Base-by-base conservation (phyloP, 2,888 invertebrate species). In the Tridacna gigas region DNA sequence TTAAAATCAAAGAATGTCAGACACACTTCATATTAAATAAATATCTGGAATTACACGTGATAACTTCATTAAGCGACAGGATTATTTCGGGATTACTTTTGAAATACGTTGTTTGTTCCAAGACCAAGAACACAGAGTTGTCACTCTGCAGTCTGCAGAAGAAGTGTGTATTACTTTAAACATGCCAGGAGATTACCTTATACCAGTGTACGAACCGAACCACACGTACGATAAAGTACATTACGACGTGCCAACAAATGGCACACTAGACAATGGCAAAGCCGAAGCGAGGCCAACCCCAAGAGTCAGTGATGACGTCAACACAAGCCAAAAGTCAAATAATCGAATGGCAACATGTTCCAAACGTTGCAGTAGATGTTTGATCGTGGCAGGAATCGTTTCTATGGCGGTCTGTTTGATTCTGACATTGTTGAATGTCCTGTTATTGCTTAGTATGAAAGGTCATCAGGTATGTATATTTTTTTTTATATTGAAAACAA, bases 141-240 rank as follows among this genome's bases (percentile, higher is more conserved):
- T 37, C 7, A 4, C 37, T 37, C 37, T 37, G 37, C 2, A 7
- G 7, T 37, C 37, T n/a, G n/a, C n/a, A n/a, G n/a, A n/a, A n/a
- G n/a, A n/a, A n/a, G n/a, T n/a, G 7, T 37, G 37, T 37, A 37
- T 4, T 37, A n/a, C 56, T n/a, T 56, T 3, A n/a, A 56, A 18
- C 20, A 71, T 71, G 71, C 48, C 22, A 22, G 47, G 25, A 5
- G 71, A 71, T 22, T 71, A 71, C 25, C 47, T 71, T 18, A 26
- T 47, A 18, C 71, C 71, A 12, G 71, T 71, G 20, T 71, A 71
- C 47, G 71, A 71, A 25, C 51, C 45, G 71, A 71, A 71, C 20
- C 71, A 71, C 51, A 71, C 71, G 7, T 71, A 71, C 51, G 71
- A 71, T 1, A 25, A 22, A 13, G 51, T 71, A 26, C 51, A 51